Evolutionary conservation across 2,113 vertebrate genomes (phyloP), one percentile per base, ranked within the genome.

Genomic region (Dipodomys spectabilis): DNA sequence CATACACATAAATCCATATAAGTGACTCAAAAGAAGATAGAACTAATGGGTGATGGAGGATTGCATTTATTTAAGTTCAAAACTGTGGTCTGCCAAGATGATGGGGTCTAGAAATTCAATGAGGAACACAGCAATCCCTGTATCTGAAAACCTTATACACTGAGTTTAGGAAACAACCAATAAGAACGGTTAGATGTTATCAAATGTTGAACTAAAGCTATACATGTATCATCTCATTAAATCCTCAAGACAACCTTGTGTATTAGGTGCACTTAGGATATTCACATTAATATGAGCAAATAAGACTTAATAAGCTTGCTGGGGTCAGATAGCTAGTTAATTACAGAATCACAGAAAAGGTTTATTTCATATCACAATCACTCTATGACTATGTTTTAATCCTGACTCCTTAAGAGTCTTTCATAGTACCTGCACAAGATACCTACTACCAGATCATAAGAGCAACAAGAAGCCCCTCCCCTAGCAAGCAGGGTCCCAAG

Each of bases 91-190:
- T 87, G 4, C 72, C 68, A 53, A 2, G 28, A 89, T 2, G 5
- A 71, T 13, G 45, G n/a, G 28, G 35, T 30, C 53, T n/a, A 30
- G 60, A 67, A 30, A 30, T 28, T 18, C 39, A 22, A 30, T 16
- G 45, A 49, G n/a, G 60, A 87, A 84, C n/a, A 92, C 2, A 45
- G 28, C 0, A 18, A 20, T 57, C 75, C 30, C 32, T 35, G 22
- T 68, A 89, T 53, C 86, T 23, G 84, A 93, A 67, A 84, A 69
- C 12, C 28, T 83, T 83, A 79, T 72, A 82, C 88, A 75, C 22
- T 2, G n/a, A 49, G 23, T 68, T 9, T 3, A 69, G 32, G 39
- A 86, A 83, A 62, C 22, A 80, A 68, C 27, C 53, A 82, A 65
- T 60, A 77, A 77, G 5, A 87, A 73, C 1, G 6, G 39, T 77